Conservation (phyloP, 1,140 invertebrate genomes). For the Drosophila sechellia region DNA sequence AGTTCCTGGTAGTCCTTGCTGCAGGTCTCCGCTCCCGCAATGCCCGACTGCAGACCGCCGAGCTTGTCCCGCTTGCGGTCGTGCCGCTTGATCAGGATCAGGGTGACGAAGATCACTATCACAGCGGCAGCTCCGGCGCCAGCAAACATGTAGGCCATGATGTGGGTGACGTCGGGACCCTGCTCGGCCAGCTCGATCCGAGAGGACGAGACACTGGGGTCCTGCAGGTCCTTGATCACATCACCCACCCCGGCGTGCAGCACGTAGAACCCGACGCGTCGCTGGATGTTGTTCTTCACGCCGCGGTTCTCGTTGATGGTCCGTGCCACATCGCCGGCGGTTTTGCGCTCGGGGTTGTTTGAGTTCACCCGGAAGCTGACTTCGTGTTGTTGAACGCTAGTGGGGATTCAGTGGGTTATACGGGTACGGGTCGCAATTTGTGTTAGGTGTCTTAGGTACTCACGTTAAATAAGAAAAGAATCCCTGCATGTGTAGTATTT, state of each 20-base stretch:
- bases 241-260: conserved; percentile 91
- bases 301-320: conserved; percentile 88
- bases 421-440: too few species aligned
- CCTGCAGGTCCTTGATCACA: conserved; percentile 87
- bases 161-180: conserved; percentile 79
- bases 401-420: not conserved
- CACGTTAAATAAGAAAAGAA: conserved; percentile 84
- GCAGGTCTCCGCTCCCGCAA: conserved; percentile 92
- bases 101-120: conserved; percentile 88
- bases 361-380: conserved; percentile 93
- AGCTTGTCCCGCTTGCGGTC: conserved; percentile 88
- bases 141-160: conserved; percentile 84
- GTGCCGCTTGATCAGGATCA: conserved; percentile 91
- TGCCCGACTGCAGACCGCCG: conserved; percentile 87
- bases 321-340: conserved; percentile 89
- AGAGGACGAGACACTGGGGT: conserved; percentile 65
- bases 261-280: conserved; percentile 86
- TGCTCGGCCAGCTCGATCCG: conserved; percentile 78
- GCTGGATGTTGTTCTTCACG: conserved; percentile 84
- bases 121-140: conserved; percentile 87
- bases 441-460: not conserved
- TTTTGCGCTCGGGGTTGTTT: conserved; percentile 88
- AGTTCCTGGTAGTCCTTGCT: conserved; percentile 97
- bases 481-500: conserved; percentile 84
- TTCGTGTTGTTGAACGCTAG: conserved; percentile 90